Percentiles rank a stretch among this genome's conserved stretches.
These are phyloP conservation scores for Rhizomys pruinosus DNA, from an alignment of 2,113 vertebrate species.

Conservation along the genomic window DNA sequence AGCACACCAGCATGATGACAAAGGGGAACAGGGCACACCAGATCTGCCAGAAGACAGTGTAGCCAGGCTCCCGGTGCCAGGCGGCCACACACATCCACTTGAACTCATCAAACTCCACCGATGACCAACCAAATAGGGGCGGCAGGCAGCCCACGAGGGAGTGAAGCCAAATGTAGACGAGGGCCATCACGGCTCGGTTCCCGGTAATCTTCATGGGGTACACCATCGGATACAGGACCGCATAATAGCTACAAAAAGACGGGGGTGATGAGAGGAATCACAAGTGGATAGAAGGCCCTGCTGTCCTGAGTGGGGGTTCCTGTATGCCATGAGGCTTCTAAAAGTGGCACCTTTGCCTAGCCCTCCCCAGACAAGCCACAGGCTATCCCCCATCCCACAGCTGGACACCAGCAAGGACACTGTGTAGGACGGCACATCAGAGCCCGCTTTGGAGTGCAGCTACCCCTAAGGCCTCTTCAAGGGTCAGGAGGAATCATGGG, in stretches of 20 bases:
- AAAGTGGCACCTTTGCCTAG: not conserved
- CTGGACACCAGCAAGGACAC: not conserved
- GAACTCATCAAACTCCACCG: conserved; percentile 96
- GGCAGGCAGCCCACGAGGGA: conserved; percentile 96
- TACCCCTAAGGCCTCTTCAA: not conserved
- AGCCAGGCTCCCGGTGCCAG: conserved; percentile 93
- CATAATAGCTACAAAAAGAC: conserved; percentile 92
- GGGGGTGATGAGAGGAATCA: not conserved
- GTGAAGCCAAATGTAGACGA: conserved; percentile 97
- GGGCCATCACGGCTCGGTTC: conserved; percentile 93
- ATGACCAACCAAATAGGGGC: conserved; percentile 96
- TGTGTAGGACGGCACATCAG: not conserved
- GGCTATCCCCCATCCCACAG: fast-evolving
- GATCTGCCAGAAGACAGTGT: conserved; percentile 95
- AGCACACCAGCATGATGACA: conserved; percentile 94
- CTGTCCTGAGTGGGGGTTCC: fast-evolving
- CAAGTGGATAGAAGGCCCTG: fast-evolving
- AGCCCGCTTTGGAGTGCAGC: not conserved
- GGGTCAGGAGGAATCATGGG: not conserved
- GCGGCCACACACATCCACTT: conserved; percentile 98
- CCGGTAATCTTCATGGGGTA: conserved; percentile 99
- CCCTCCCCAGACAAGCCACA: no score
- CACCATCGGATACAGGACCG: conserved; percentile 98
- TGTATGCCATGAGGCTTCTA: fast-evolving
- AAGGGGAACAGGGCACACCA: conserved; percentile 96